Evolutionary conservation across 2,888 invertebrate species (phyloP).

Genomic region (Epinotia demarniana): DNA sequence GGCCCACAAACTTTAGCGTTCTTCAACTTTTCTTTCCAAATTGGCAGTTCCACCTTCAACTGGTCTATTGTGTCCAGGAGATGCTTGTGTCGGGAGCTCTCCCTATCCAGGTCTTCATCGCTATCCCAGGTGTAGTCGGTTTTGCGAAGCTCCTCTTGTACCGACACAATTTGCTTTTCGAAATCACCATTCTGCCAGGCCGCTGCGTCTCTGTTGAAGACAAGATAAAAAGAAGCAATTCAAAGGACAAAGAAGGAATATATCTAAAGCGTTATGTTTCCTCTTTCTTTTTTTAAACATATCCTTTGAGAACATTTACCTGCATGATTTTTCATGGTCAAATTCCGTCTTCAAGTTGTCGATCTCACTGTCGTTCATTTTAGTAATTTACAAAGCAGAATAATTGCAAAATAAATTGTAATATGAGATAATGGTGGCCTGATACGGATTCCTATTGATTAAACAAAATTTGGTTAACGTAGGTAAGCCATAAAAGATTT

Average conservation of each 20-base stretch:
- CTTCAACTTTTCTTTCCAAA: slow-evolving; percentile 75
- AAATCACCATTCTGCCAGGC: slow-evolving; percentile 79
- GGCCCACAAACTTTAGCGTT: slow-evolving; percentile 79
- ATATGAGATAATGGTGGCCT: background rate
- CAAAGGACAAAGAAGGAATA: background rate
- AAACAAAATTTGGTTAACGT: slow-evolving; percentile 54
- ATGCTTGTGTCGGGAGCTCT: slow-evolving; percentile 70
- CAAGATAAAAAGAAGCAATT: background rate
- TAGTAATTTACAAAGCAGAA: slow-evolving; percentile 29
- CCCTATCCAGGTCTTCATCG: slow-evolving; percentile 73
- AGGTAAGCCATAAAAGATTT: slow-evolving; percentile 43
- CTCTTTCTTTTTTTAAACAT: background rate
- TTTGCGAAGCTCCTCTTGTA: slow-evolving; percentile 77
- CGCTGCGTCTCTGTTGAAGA: slow-evolving; percentile 71
- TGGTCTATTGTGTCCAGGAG: slow-evolving; percentile 73
- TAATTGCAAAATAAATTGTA: slow-evolving; percentile 8
- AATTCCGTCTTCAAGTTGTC: slow-evolving; percentile 76
- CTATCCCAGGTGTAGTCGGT: slow-evolving; percentile 73
- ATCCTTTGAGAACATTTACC: slow-evolving; percentile 57
- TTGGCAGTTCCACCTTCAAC: slow-evolving; percentile 70
- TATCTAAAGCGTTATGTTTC: background rate
- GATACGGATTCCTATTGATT: slow-evolving; percentile 53
- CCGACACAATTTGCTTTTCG: slow-evolving; percentile 74
- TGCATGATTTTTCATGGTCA: slow-evolving; percentile 78
- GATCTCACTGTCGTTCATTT: slow-evolving; percentile 78